These are phyloP conservation scores for Rhinophrynus dorsalis DNA, from an alignment of 2,797 vertebrate genomes.

Conservation along the genomic window DNA sequence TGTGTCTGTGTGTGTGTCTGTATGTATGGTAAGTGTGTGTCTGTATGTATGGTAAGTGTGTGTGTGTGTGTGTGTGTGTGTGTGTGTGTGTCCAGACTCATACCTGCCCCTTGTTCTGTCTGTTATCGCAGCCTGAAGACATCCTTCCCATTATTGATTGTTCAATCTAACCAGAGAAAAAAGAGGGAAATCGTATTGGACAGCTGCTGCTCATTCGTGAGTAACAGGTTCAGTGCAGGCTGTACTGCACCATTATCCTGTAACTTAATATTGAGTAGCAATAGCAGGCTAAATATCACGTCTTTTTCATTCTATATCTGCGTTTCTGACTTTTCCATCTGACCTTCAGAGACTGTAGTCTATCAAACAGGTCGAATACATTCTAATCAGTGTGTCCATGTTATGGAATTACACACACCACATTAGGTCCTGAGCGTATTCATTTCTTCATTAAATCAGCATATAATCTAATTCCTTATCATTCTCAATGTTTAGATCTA, in stretches of 20 bases:
- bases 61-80: too few species aligned
- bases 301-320: constrained; percentile 56
- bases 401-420: background rate
- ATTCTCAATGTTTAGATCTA: too few species aligned
- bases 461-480: too few species aligned
- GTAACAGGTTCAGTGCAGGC: constrained; percentile 74
- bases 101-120: constrained; percentile 35
- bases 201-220: constrained; percentile 77
- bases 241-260: constrained; percentile 70
- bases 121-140: constrained; percentile 30
- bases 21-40: too few species aligned
- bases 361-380: constrained; percentile 48
- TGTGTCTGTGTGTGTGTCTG: too few species aligned
- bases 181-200: constrained; percentile 77
- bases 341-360: constrained; percentile 59
- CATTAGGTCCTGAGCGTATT: too few species aligned
- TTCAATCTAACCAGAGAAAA: constrained; percentile 59
- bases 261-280: constrained; percentile 70
- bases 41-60: too few species aligned
- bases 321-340: constrained; percentile 54
- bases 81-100: background rate
- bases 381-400: background rate
- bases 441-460: too few species aligned
- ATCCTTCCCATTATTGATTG: constrained; percentile 69
- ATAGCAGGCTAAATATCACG: constrained; percentile 68